phyloP scores from a whole-genome alignment of 2,113 vertebrate species.

The Choloepus hoffmanni region DNA sequence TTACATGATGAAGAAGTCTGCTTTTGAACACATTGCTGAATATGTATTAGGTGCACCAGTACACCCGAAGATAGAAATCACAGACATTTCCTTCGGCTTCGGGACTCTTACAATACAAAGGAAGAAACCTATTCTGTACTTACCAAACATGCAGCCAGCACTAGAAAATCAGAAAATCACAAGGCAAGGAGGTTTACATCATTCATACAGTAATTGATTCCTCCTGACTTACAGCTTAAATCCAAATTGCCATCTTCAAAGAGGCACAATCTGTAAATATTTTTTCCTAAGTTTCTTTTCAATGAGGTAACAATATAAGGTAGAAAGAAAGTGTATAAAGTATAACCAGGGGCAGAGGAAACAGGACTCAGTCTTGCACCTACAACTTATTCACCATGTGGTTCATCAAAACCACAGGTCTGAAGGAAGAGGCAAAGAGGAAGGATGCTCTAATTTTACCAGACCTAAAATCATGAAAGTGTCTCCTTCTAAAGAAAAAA shows the following conservation, averaged over 20 bases:
- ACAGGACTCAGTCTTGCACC: neutral
- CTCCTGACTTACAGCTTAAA: neutral
- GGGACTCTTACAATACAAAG: neutral
- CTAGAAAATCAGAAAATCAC: conserved; percentile 2
- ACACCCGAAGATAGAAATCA: neutral
- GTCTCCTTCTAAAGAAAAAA: conserved; percentile 66
- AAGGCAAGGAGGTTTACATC: neutral
- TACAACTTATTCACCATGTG: conserved; percentile 37
- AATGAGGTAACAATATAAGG: neutral
- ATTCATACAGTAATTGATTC: neutral
- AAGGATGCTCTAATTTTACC: conserved; percentile 74
- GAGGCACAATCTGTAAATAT: neutral
- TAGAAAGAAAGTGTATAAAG: conserved; percentile 15
- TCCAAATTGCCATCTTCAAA: conserved; percentile 14
- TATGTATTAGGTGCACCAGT: neutral
- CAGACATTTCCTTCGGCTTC: neutral
- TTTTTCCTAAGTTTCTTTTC: neutral
- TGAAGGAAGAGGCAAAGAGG: conserved; percentile 62
- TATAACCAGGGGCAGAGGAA: neutral
- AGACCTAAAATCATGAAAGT: conserved; percentile 65
- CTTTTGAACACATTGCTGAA: neutral
- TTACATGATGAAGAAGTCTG: neutral
- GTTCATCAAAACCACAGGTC: conserved; percentile 67
- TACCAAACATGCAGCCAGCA: neutral
- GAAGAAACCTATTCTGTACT: neutral